phyloP scores from a whole-genome alignment of 2,113 vertebrate genomes.

The Bambusicola thoracicus region DNA sequence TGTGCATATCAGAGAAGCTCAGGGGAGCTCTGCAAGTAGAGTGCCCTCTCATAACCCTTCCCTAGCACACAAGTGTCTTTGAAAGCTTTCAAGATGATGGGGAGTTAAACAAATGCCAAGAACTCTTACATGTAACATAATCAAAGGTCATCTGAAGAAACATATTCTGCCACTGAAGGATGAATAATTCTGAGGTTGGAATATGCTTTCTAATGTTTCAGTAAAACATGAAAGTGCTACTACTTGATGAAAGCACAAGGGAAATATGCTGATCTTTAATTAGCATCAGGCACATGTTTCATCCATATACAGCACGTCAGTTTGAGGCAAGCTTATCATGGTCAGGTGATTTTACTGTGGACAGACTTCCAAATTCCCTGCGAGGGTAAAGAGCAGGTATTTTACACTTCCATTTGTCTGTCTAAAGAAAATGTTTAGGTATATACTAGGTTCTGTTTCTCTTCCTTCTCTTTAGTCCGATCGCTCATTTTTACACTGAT shows the following conservation, averaged over 20 bases:
- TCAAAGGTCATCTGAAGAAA: conserved; percentile 54
- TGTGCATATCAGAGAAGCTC: neutral
- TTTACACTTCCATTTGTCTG: neutral
- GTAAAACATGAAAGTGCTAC: neutral
- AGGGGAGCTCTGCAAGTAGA: neutral
- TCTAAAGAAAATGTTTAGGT: neutral
- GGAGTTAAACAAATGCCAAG: conserved; percentile 22
- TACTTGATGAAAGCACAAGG: neutral
- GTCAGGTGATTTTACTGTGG: neutral
- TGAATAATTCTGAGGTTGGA: conserved; percentile 17
- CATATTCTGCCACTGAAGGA: neutral
- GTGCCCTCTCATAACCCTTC: neutral
- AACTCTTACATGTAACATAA: neutral
- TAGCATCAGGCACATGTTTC: neutral
- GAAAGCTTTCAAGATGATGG: conserved; percentile 9
- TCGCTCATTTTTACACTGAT: neutral
- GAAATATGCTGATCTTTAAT: neutral
- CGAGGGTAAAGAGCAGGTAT: neutral
- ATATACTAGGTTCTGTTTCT: neutral
- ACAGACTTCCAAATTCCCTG: neutral
- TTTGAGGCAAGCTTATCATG: neutral
- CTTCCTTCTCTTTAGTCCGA: neutral
- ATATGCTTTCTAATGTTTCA: neutral
- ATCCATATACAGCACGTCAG: neutral
- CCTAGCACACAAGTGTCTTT: neutral